Percentiles rank a stretch among this genome's conserved stretches.
Conservation (phyloP, 2,113 vertebrate species). For the Vanacampus margaritifer region DNA sequence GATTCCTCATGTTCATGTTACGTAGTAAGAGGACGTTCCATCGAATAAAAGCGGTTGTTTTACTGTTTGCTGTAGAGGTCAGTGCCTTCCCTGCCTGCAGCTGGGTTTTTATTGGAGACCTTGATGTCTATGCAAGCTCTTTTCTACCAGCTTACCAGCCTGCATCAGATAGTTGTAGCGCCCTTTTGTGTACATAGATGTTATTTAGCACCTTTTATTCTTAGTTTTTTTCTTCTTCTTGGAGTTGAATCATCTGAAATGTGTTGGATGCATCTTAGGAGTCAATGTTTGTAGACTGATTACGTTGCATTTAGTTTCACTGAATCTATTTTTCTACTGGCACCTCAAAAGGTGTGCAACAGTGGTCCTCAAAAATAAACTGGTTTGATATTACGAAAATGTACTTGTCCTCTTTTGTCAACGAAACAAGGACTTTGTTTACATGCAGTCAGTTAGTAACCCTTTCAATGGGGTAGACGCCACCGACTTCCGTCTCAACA, state of each 20-base stretch:
- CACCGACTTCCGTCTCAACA: too few species aligned
- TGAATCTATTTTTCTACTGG: conserved; percentile 81
- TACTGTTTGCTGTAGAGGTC: conserved; percentile 69
- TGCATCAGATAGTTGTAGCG: conserved; percentile 70
- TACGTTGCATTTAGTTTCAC: conserved; percentile 76
- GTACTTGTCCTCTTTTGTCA: conserved; percentile 10
- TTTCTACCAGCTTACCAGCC: conserved; percentile 74
- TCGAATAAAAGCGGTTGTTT: conserved; percentile 57
- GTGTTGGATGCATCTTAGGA: conserved; percentile 63
- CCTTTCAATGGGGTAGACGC: too few species aligned
- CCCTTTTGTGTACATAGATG: conserved; percentile 66
- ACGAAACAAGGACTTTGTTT: neutral
- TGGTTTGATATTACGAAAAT: conserved; percentile 67
- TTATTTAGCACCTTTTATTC: conserved; percentile 67
- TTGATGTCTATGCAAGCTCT: conserved; percentile 76
- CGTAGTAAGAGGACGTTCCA: conserved; percentile 57
- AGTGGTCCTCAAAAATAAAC: conserved; percentile 77
- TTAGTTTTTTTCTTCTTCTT: conserved; percentile 17
- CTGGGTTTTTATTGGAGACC: conserved; percentile 71
- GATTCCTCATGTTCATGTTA: conserved; percentile 62
- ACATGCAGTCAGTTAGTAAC: too few species aligned
- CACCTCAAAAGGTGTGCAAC: conserved; percentile 69
- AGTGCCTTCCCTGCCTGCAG: conserved; percentile 73
- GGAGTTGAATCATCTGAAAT: conserved; percentile 59
- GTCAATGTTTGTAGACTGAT: conserved; percentile 70